These are phyloP conservation scores for Rhizomys pruinosus DNA, from an alignment of 2,113 vertebrate genomes.

Conservation along the genomic window DNA sequence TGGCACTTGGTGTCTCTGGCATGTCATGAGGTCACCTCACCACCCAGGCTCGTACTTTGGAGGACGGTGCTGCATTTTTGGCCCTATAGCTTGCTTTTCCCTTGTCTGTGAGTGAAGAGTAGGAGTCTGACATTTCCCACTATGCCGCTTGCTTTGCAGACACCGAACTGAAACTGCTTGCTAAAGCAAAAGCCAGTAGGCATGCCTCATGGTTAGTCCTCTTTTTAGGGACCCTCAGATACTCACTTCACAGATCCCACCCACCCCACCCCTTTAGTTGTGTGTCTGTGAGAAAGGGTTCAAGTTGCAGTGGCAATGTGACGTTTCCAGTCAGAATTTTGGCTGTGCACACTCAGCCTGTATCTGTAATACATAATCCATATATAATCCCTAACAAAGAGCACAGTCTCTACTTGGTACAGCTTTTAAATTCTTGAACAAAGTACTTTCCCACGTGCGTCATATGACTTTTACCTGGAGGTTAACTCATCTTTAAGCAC, in stretches of 20 bases:
- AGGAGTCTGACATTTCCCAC: slow-evolving; percentile 63
- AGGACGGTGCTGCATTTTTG: slow-evolving; percentile 87
- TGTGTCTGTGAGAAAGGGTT: background rate
- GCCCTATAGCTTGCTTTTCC: slow-evolving; percentile 81
- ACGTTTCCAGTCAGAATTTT: background rate
- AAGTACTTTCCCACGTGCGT: slow-evolving; percentile 28
- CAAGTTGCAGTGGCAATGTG: background rate
- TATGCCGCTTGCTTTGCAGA: slow-evolving; percentile 85
- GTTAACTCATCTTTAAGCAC: slow-evolving; percentile 12
- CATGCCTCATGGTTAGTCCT: slow-evolving; percentile 33
- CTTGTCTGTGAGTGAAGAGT: slow-evolving; percentile 81
- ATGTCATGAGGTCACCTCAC: accelerated
- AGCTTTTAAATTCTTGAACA: background rate
- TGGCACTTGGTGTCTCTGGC: accelerated
- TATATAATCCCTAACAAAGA: background rate
- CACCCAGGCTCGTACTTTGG: slow-evolving; percentile 31
- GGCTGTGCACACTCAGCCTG: background rate
- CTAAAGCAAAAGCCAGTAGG: slow-evolving; percentile 71
- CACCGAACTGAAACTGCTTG: slow-evolving; percentile 83
- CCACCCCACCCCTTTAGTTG: background rate
- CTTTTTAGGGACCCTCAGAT: slow-evolving; percentile 27
- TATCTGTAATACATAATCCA: background rate
- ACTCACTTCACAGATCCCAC: background rate
- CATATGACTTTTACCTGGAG: slow-evolving; percentile 9
- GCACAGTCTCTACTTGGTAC: background rate